Evolutionary conservation across 2,888 invertebrate genomes (phyloP), one percentile per base, ranked within the genome.

Genomic region (Pseudococcus jackbeardsleyi): DNA sequence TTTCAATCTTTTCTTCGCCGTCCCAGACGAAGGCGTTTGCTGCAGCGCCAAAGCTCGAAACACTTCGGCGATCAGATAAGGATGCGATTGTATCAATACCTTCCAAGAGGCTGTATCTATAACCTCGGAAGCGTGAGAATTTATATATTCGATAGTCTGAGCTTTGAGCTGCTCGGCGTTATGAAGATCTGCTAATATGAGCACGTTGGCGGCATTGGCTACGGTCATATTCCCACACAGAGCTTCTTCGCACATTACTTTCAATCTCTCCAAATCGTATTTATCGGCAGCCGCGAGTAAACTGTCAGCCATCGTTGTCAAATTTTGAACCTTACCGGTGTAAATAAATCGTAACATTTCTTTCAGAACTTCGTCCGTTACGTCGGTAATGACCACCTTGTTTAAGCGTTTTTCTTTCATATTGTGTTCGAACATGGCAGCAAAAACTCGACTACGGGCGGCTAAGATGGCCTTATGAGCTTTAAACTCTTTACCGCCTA

Each of bases 371-470:
- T 99, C 99, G 92, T 98, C 97, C 92, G 99, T 99, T 85, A 99
- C 98, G 92, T 99, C 99, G 88, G 97, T 96, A 91, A 97, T 97
- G 92, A 97, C 98, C 85, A 99, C 99, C 91, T 98, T 94, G 93
- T 98, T 99, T 92, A 97, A 95, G 93, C 98, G 98, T 90, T 97
- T 94, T 92, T 99, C 99, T 91, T 98, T 98, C 98, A 99, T 99
- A 93, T 99, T 98, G 92, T 99, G 99, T 92, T 99, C 98, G 92
- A 99, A 99, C 99, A 99, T 99, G 90, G 99, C 99, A 91, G 98
- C 97, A 93, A 99, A 99, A 64, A 99, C 99, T 90, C 98, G 98
- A 93, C 98, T 98, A 91, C 99, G 95, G 90, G 99, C 96, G 92
- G 98, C 97, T 92, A 99, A 93, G 91, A 99, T 97, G 90, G 99